Evolutionary conservation across 1,140 invertebrate species (phyloP), one percentile per base, ranked within the genome.

Genomic region (Eubasilissa regina): DNA sequence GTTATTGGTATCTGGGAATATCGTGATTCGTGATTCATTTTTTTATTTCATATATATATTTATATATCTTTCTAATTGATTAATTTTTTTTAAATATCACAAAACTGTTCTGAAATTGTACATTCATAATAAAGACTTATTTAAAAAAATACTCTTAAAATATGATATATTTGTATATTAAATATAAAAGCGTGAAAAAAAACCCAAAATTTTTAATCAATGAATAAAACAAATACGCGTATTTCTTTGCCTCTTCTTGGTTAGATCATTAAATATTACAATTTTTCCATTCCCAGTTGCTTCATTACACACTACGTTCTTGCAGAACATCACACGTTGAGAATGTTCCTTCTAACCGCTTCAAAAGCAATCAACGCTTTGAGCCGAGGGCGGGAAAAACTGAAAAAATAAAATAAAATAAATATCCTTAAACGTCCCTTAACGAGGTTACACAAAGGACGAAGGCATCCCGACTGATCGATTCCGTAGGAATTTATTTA

Each of bases 361-460:
- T 64, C 25, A 51, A 35, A 8, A 51, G 48, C 48, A 51, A 51
- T 51, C 48, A 51, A 15, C 48, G 11, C 48, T 64, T 64, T 21
- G 35, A 64, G 19, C 11, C 25, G 11, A 35, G 25, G 35, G 13
- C 13, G 60, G 60, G 19, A 43, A 64, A 13, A 35, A 64, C 4
- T 13, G 25, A 43, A 64, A 64, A 25, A 64, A 64, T 35, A 43
- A 64, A 64, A 43, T 25, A 64, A 25, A 64, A 64, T 35, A 43
- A 64, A 64, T 64, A 64, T 58, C 55, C 17, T 15, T 21, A 21
- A 58, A 25, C 35, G 35, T 13, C 35, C 60, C 25, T 25, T 64
- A 64, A 64, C 60, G 60, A 64, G 60, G 60, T 64, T 35, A 64
- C 60, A 64, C 60, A 64, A 64, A 64, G 35, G 60, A 25, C 60